These are phyloP conservation scores for Prunella fulvescens DNA, from an alignment of 2,113 vertebrate genomes.

Conservation along the genomic window DNA sequence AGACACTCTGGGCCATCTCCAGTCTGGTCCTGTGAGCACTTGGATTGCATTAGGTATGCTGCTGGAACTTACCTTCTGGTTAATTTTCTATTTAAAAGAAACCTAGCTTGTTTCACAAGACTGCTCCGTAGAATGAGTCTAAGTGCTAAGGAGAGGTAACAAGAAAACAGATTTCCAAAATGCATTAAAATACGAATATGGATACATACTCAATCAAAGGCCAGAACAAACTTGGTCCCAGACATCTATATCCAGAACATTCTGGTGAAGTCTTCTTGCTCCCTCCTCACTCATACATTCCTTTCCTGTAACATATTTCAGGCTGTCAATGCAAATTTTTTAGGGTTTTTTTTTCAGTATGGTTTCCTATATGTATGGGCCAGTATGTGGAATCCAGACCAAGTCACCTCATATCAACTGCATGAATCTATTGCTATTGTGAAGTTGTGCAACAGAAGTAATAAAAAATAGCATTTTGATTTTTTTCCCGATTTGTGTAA, in stretches of 20 bases:
- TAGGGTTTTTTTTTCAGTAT: not conserved
- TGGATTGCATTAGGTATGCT: not conserved
- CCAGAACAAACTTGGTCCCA: not conserved
- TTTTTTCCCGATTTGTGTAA: not conserved
- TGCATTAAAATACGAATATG: not conserved
- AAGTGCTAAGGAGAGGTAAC: not conserved
- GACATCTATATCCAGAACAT: not conserved
- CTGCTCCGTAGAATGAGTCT: not conserved
- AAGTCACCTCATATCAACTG: not conserved
- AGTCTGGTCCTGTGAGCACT: not conserved
- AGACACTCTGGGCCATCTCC: not conserved
- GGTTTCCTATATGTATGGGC: not conserved
- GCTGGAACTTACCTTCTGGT: not conserved
- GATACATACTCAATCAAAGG: not conserved
- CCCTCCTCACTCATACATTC: not conserved
- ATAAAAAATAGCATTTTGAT: not conserved
- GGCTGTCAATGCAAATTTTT: not conserved
- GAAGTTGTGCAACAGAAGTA: not conserved
- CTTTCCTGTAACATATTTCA: not conserved
- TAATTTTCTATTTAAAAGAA: not conserved
- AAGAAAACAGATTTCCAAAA: not conserved
- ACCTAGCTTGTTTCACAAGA: not conserved
- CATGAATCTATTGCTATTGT: not conserved
- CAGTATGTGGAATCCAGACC: not conserved
- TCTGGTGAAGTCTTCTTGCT: not conserved